These are phyloP conservation scores for Cerastoderma edule DNA, from an alignment of 2,888 invertebrate species.

Conservation along the genomic window DNA sequence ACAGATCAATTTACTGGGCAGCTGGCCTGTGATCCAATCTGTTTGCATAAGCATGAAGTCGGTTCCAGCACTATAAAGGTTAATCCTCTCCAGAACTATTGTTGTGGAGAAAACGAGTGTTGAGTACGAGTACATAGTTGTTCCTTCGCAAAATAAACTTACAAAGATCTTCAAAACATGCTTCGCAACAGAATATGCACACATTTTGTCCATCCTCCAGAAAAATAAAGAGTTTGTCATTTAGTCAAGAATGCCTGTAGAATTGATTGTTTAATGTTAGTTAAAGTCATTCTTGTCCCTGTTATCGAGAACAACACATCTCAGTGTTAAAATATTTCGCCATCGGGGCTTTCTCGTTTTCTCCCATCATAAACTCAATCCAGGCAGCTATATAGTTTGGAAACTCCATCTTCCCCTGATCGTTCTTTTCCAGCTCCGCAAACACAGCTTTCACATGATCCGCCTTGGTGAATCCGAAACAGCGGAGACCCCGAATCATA, in stretches of 20 bases:
- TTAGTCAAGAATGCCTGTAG: neutral
- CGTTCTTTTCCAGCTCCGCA: conserved; percentile 68
- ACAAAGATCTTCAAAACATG: no score
- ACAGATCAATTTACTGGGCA: no score
- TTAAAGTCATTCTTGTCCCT: neutral
- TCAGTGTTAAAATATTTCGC: conserved; percentile 51
- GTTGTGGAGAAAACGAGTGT: no score
- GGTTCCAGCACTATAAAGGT: no score
- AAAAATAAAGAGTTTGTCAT: neutral
- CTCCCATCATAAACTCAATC: conserved; percentile 74
- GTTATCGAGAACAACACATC: conserved; percentile 27
- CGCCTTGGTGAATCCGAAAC: conserved; percentile 68
- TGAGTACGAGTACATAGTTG: no score
- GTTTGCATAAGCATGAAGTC: no score
- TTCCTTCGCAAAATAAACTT: no score
- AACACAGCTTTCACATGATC: conserved; percentile 67
- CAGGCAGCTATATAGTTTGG: conserved; percentile 75
- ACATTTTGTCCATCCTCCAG: neutral
- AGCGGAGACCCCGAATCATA: conserved; percentile 65
- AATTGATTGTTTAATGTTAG: neutral
- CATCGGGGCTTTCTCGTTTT: conserved; percentile 59
- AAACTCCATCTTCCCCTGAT: conserved; percentile 69
- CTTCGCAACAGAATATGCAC: no score
- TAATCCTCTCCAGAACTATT: no score
- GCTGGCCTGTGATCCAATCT: no score